A percentile compares a stretch with the other conserved stretches of the same genome.
phyloP scores from a whole-genome alignment of 2,113 vertebrate species.

The Nothobranchius kuhntae region DNA sequence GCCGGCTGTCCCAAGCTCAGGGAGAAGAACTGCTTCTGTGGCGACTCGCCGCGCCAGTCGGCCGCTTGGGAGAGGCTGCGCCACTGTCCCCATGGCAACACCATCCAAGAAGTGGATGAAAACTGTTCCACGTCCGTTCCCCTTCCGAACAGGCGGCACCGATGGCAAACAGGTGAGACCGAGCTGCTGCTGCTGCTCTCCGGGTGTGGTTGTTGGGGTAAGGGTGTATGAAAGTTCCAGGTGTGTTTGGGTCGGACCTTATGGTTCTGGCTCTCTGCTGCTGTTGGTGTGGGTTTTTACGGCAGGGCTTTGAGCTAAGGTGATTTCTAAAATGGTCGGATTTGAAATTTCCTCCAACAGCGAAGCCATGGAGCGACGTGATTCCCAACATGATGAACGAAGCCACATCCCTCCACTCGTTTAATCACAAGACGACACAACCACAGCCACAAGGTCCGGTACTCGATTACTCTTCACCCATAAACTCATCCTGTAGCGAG shows the following conservation, averaged over 20 bases:
- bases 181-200: not conserved
- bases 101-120: constrained; percentile 51
- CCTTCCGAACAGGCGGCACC: constrained; percentile 47
- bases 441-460: constrained; percentile 24
- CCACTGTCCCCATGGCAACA: constrained; percentile 41
- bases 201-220: not conserved
- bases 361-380: constrained; percentile 49
- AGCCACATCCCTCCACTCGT: constrained; percentile 52
- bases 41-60: constrained; percentile 23
- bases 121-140: constrained; percentile 21
- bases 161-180: constrained; percentile 60
- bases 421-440: constrained; percentile 61
- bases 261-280: too few relatives aligned
- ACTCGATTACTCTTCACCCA: too few relatives aligned
- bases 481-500: too few relatives aligned
- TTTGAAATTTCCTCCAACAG: constrained; percentile 25
- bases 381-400: constrained; percentile 34
- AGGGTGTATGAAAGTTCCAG: not conserved
- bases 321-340: not conserved
- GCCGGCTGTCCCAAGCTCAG: constrained; percentile 34
- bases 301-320: too few relatives aligned
- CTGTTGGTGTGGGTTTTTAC: not conserved
- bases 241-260: too few relatives aligned
- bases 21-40: constrained; percentile 54
- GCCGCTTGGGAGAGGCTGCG: constrained; percentile 23